phyloP scores from a whole-genome alignment of 2,797 vertebrate species.

The Pipistrellus nathusii region DNA sequence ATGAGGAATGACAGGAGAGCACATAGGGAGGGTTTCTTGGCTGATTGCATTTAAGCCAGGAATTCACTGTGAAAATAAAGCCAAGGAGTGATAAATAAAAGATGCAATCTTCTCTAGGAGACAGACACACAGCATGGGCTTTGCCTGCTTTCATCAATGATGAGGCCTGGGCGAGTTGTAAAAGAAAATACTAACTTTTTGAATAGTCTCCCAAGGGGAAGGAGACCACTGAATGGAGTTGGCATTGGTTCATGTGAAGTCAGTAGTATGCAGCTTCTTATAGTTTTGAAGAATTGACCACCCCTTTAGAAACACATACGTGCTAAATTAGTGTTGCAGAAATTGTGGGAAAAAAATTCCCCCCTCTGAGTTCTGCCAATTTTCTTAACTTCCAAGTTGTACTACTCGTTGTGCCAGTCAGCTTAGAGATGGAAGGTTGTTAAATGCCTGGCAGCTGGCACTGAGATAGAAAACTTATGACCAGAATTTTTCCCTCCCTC shows the following conservation, averaged over 20 bases:
- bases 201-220: conserved; percentile 63
- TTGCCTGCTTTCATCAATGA: conserved; percentile 86
- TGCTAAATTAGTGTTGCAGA: conserved; percentile 71
- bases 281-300: conserved; percentile 74
- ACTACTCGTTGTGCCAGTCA: conserved; percentile 73
- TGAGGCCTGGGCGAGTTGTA: conserved; percentile 83
- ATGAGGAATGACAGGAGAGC: conserved; percentile 96
- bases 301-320: conserved; percentile 68
- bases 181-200: conserved; percentile 84
- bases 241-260: conserved; percentile 76
- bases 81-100: conserved; percentile 97
- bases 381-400: conserved; percentile 74
- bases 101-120: conserved; percentile 94
- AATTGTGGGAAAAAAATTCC: conserved; percentile 71
- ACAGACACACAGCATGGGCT: conserved; percentile 87
- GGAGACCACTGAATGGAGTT: conserved; percentile 74
- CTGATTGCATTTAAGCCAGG: conserved; percentile 95
- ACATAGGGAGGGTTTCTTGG: conserved; percentile 95
- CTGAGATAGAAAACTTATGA: conserved; percentile 61
- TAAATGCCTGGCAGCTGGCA: conserved; percentile 67
- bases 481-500: not conserved
- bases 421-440: conserved; percentile 61
- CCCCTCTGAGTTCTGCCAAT: conserved; percentile 48
- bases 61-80: conserved; percentile 97
- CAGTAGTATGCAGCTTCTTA: conserved; percentile 72